Evolutionary conservation across 35 echinoderm and acorn worm genomes (phyloP).

Genomic region (Acanthaster planci): DNA sequence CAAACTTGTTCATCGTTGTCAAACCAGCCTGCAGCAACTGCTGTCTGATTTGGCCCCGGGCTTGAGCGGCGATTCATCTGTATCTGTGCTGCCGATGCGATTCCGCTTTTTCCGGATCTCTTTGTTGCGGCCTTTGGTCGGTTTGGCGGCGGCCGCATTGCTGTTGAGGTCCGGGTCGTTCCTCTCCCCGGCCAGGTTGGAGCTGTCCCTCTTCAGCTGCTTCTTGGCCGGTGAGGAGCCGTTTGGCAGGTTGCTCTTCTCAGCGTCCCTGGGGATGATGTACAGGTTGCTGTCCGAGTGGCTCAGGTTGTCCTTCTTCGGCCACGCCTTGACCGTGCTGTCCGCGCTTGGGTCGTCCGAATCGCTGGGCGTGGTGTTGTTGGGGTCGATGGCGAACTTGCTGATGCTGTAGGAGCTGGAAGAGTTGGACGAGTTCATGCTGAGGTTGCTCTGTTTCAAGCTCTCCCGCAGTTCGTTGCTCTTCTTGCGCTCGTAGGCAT

Average conservation of each 20-base stretch:
- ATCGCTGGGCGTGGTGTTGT: conserved; percentile 93
- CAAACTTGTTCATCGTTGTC: conserved; percentile 33
- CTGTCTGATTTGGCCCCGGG: conserved; percentile 73
- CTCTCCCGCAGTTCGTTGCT: conserved; percentile 97
- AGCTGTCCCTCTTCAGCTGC: conserved; percentile 65
- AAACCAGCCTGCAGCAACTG: conserved; percentile 93
- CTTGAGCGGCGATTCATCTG: conserved; percentile 42
- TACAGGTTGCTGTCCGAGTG: conserved; percentile 79
- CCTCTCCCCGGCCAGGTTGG: conserved; percentile 60
- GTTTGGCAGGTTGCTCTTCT: conserved; percentile 55
- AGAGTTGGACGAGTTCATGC: conserved; percentile 88
- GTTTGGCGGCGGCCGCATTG: conserved; percentile 40
- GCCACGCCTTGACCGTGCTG: conserved; percentile 44
- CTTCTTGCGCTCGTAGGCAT: conserved; percentile 64
- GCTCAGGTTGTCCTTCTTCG: conserved; percentile 71
- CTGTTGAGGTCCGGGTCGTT: conserved; percentile 82
- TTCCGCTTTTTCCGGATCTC: conserved; percentile 91
- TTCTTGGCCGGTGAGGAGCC: conserved; percentile 66
- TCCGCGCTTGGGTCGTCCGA: conserved; percentile 81
- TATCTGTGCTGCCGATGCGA: conserved; percentile 62
- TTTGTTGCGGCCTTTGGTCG: conserved; percentile 42
- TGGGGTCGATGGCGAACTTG: conserved; percentile 97
- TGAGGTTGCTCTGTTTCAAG: conserved; percentile 93
- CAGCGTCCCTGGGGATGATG: conserved; percentile 68
- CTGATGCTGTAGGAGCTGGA: conserved; percentile 98